Percentiles rank a stretch among this genome's conserved stretches.
Evolutionary conservation across 2,888 invertebrate genomes (phyloP).

Genomic region (Disparrhopalites patrizii): DNA sequence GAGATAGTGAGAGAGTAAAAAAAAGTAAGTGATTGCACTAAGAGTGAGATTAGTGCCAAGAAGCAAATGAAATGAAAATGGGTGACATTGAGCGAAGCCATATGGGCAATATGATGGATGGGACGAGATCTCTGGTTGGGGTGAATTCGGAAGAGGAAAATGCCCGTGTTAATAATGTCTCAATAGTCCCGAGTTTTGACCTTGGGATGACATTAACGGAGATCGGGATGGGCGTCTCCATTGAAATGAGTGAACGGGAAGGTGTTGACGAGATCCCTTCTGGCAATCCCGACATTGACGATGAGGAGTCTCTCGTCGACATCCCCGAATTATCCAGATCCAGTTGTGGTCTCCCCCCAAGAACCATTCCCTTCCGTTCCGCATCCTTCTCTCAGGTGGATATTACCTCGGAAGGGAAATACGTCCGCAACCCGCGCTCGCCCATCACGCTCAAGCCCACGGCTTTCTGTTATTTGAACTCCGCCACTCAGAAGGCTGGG

Average conservation of each 20-base stretch:
- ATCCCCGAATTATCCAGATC: conserved; percentile 23
- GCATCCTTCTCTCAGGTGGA: conserved; percentile 86
- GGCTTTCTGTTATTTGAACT: conserved; percentile 45
- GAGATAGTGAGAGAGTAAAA: too few relatives aligned
- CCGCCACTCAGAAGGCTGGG: conserved; percentile 5
- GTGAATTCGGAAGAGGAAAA: conserved; percentile 10
- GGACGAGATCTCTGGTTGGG: conserved; percentile 8
- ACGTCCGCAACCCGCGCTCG: conserved; percentile 49
- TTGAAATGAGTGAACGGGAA: conserved; percentile 11
- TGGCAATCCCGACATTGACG: neutral
- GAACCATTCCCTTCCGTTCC: conserved; percentile 65
- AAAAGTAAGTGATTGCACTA: too few relatives aligned
- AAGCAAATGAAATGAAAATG: conserved; percentile 23
- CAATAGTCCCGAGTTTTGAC: conserved; percentile 14
- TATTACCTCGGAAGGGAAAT: conserved; percentile 62
- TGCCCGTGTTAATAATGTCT: conserved; percentile 10
- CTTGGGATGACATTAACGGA: conserved; percentile 24
- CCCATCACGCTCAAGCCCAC: conserved; percentile 48
- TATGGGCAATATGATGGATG: conserved; percentile 11
- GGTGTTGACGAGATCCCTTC: conserved; percentile 10
- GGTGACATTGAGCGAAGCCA: conserved; percentile 18
- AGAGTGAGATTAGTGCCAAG: too few relatives aligned
- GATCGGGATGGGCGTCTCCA: conserved; percentile 22
- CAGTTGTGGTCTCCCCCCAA: conserved; percentile 19
- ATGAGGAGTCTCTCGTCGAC: conserved; percentile 19